Conservation (phyloP, 64 coral and sea anemone species). For the Exaiptasia diaphana region DNA sequence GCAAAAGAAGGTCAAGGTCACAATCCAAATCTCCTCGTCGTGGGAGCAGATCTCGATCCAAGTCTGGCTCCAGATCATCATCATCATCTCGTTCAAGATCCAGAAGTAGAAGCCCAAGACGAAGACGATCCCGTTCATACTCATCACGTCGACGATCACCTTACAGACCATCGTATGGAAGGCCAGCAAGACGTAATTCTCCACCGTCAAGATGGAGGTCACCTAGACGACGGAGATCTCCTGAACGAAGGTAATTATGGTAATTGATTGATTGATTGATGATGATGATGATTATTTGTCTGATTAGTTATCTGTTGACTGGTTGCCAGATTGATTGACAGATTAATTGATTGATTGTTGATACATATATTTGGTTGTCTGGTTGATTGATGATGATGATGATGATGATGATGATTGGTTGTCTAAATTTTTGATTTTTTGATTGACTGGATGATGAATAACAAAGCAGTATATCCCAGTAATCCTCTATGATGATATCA, state of each 20-base stretch:
- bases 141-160: constrained; percentile 82
- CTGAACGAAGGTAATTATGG: constrained; percentile 11
- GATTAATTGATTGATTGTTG: no score
- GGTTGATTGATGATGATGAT: no score
- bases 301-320: no score
- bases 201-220: constrained; percentile 54
- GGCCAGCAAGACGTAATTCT: constrained; percentile 29
- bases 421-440: no score
- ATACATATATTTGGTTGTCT: no score
- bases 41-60: constrained; percentile 54
- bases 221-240: constrained; percentile 22
- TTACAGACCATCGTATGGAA: constrained; percentile 59
- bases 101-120: constrained; percentile 50
- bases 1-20: background rate
- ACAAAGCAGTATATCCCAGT: no score
- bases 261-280: no score
- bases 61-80: constrained; percentile 57
- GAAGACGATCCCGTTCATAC: constrained; percentile 70
- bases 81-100: constrained; percentile 62
- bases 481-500: no score
- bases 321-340: no score
- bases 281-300: no score
- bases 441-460: no score
- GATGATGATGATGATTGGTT: no score
- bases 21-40: background rate